Evolutionary conservation across 1,140 invertebrate species (phyloP).

Genomic region (Luehdorfia chinensis): DNA sequence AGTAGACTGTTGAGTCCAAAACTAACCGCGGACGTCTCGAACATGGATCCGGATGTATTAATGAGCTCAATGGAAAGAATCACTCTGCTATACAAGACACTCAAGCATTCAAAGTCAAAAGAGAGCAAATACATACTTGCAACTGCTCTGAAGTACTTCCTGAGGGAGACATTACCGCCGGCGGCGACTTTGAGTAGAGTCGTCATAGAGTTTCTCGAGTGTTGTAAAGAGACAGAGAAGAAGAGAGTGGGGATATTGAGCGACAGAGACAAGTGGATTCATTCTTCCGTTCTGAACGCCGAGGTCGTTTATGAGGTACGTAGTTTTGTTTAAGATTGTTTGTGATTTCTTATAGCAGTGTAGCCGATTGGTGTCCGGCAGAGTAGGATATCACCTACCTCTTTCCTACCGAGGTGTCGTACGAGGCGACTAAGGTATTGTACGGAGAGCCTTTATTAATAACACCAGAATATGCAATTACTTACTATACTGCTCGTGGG

Average conservation of each 20-base stretch:
- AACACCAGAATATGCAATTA: too few relatives aligned
- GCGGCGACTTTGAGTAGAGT: slow-evolving; percentile 67
- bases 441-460: too few relatives aligned
- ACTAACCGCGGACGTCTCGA: slow-evolving; percentile 53
- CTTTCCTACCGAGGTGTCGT: too few relatives aligned
- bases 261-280: slow-evolving; percentile 42
- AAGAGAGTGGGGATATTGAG: slow-evolving; percentile 29
- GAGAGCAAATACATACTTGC: slow-evolving; percentile 40
- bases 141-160: slow-evolving; percentile 47
- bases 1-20: slow-evolving; percentile 58
- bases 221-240: slow-evolving; percentile 57
- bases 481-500: too few relatives aligned
- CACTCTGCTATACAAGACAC: slow-evolving; percentile 54
- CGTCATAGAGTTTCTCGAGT: slow-evolving; percentile 68
- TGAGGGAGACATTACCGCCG: slow-evolving; percentile 64
- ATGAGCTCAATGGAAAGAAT: slow-evolving; percentile 68
- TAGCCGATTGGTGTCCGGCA: too few relatives aligned
- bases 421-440: too few relatives aligned
- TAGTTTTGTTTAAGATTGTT: too few relatives aligned
- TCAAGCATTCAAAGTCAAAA: slow-evolving; percentile 27
- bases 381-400: too few relatives aligned
- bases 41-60: slow-evolving; percentile 70
- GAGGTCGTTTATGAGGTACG: slow-evolving; percentile 65
- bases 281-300: slow-evolving; percentile 46
- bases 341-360: too few relatives aligned